Conservation (phyloP, 2,888 invertebrate species). For the Drosophila siamana region DNA sequence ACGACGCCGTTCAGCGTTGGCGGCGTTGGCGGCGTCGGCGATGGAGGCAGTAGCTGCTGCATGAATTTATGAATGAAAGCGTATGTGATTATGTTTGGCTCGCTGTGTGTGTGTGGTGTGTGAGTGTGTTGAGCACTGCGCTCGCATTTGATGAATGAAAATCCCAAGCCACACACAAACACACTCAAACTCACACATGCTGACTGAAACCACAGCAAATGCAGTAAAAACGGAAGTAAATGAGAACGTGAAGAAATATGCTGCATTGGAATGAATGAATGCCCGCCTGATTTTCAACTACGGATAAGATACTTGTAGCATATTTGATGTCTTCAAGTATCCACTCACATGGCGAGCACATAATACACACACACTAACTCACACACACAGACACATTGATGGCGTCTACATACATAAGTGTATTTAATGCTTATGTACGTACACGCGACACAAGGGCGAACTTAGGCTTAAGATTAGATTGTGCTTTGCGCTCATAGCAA, state of each 20-base stretch:
- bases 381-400: not conserved
- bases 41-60: conserved; percentile 47
- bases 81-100: conserved; percentile 47
- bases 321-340: conserved; percentile 58
- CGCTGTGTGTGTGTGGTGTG: conserved; percentile 25
- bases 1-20: conserved; percentile 21
- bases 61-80: conserved; percentile 77
- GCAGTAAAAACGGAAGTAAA: conserved; percentile 76
- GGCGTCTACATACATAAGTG: conserved; percentile 2
- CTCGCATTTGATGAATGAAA: conserved; percentile 75
- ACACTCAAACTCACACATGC: conserved; percentile 37
- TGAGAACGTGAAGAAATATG: conserved; percentile 45
- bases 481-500: conserved; percentile 2
- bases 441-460: conserved; percentile 5
- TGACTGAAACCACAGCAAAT: conserved; percentile 48
- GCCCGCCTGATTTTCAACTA: conserved; percentile 67
- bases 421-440: not conserved
- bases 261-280: conserved; percentile 67
- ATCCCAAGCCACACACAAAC: conserved; percentile 64
- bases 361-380: conserved; percentile 7
- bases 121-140: conserved; percentile 55
- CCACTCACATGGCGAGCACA: conserved; percentile 31
- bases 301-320: conserved; percentile 72
- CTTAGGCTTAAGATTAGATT: conserved; percentile 18
- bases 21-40: conserved; percentile 24